A percentile compares a stretch with the other conserved stretches of the same genome.
These are phyloP conservation scores for Melitaea athalia DNA, from an alignment of 2,888 invertebrate species.

Conservation along the genomic window DNA sequence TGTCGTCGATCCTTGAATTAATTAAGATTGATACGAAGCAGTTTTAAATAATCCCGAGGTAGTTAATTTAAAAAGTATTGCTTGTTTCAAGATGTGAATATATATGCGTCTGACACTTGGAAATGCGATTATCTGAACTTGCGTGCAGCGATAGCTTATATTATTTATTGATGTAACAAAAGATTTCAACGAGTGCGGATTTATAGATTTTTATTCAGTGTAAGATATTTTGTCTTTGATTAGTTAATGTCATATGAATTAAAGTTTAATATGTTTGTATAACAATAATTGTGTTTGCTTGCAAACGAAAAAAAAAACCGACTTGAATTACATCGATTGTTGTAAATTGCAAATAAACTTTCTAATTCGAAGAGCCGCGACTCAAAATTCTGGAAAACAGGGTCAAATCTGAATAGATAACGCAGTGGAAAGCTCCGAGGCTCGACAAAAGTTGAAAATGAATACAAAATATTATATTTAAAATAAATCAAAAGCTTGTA, in stretches of 20 bases:
- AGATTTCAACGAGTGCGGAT: conserved; percentile 65
- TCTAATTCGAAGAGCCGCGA: no score
- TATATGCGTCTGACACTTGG: background rate
- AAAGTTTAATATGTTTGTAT: background rate
- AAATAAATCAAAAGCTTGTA: background rate
- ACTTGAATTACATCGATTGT: no score
- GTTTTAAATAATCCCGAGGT: conserved; percentile 42
- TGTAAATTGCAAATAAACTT: no score
- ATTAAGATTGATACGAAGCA: conserved; percentile 75
- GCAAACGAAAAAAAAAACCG: no score
- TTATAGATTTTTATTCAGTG: background rate
- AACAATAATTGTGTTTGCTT: background rate
- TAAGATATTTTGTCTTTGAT: background rate
- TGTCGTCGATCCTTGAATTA: conserved; percentile 63
- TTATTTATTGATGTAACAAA: conserved; percentile 48
- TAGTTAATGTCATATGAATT: background rate
- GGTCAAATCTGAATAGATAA: no score
- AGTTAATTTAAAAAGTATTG: conserved; percentile 46
- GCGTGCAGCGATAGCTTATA: background rate
- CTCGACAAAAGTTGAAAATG: conserved; percentile 2
- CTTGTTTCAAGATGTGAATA: conserved; percentile 46
- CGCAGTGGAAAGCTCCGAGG: background rate
- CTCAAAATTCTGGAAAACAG: no score
- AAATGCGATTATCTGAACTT: background rate
- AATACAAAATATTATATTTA: no score